Evolutionary conservation across 2,797 vertebrate species (phyloP).

Genomic region (Sphenodon punctatus): DNA sequence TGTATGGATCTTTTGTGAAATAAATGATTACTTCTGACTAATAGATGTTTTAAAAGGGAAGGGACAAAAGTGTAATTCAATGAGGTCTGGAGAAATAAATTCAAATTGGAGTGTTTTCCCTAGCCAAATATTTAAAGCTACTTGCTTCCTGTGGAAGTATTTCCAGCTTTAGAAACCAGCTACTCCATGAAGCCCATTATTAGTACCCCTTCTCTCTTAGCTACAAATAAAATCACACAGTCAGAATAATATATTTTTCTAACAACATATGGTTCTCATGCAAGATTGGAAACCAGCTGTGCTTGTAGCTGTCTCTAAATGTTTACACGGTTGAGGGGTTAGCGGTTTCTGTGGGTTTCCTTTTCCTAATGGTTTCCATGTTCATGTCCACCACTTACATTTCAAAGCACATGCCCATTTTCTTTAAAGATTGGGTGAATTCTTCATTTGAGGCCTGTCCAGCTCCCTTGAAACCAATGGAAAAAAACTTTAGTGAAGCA

Average conservation of each 20-base stretch:
- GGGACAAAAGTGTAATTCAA: slow-evolving; percentile 23
- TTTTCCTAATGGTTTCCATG: slow-evolving; percentile 45
- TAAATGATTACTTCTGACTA: not conserved
- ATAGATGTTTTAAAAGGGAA: not conserved
- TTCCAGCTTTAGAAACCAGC: slow-evolving; percentile 31
- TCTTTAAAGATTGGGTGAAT: not conserved
- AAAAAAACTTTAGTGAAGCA: too few species aligned
- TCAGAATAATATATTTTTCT: slow-evolving; percentile 32
- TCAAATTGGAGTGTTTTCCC: not conserved
- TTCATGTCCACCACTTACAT: slow-evolving; percentile 42
- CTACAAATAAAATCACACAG: slow-evolving; percentile 10
- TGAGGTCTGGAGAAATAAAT: slow-evolving; percentile 16
- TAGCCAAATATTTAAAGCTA: slow-evolving; percentile 8
- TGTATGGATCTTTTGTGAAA: slow-evolving; percentile 20
- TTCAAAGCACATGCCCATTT: slow-evolving; percentile 17
- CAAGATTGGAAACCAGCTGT: slow-evolving; percentile 47
- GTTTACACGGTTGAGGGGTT: not conserved
- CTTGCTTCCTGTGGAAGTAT: not conserved
- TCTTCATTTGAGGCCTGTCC: not conserved
- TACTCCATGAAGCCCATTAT: slow-evolving; percentile 3
- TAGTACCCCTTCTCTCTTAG: slow-evolving; percentile 26
- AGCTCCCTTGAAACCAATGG: not conserved
- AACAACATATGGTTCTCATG: slow-evolving; percentile 33
- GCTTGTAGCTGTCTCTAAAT: slow-evolving; percentile 50
- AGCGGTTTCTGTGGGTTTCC: slow-evolving; percentile 7